phyloP scores from a whole-genome alignment of 2,888 invertebrate genomes.

The Syrista parreyssii region DNA sequence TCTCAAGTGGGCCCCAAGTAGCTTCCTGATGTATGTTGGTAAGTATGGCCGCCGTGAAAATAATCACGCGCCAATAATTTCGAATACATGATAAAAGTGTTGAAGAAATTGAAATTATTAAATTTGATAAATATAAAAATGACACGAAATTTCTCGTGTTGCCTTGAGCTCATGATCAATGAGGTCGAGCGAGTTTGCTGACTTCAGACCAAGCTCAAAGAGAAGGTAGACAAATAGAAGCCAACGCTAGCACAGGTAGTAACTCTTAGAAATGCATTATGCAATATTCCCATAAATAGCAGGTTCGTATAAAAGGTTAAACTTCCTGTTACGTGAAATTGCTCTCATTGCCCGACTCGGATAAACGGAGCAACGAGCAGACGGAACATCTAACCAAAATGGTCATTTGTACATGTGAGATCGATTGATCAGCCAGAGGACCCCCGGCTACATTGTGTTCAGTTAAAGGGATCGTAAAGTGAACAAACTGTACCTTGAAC shows the following conservation, averaged over 20 bases:
- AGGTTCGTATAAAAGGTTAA: background rate
- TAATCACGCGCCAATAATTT: constrained; percentile 33
- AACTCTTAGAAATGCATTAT: background rate
- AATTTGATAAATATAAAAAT: background rate
- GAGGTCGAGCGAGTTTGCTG: too few species aligned
- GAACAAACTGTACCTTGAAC: constrained; percentile 19
- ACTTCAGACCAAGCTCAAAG: background rate
- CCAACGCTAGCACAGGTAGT: background rate
- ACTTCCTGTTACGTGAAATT: constrained; percentile 21
- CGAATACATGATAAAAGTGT: constrained; percentile 14
- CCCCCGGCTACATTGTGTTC: constrained; percentile 19
- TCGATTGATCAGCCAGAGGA: constrained; percentile 43
- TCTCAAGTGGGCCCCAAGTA: constrained; percentile 44
- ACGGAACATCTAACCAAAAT: constrained; percentile 35
- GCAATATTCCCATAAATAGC: background rate
- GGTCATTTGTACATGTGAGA: constrained; percentile 41
- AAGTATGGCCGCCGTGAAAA: background rate
- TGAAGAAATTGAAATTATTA: background rate
- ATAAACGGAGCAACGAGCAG: constrained; percentile 28
- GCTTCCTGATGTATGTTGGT: background rate
- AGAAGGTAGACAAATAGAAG: background rate
- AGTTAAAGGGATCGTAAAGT: constrained; percentile 35
- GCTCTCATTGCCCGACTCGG: constrained; percentile 39
- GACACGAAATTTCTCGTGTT: background rate
- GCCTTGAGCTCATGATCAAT: background rate